Evolutionary conservation across 2,113 vertebrate species (phyloP), one percentile per base, ranked within the genome.

Genomic region (Bucco capensis): DNA sequence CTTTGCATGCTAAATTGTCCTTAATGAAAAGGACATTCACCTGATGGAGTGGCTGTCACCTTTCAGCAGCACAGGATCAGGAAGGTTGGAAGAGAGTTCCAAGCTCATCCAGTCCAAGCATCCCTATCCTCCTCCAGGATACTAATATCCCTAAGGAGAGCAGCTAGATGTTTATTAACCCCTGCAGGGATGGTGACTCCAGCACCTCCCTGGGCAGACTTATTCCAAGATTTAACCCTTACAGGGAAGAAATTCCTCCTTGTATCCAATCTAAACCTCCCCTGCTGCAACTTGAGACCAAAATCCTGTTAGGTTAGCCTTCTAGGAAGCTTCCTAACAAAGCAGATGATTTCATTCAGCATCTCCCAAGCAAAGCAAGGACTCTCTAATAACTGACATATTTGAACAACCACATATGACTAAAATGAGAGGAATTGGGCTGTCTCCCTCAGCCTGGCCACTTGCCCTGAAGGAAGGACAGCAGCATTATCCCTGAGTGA

Each of bases 371-470:
- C 23, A 87, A 94, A 90, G 30, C 42, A 51, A n/a, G n/a, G n/a
- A 78, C 33, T 86, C 35, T 88, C 74, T 74, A 88, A 72, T 86
- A 90, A 65, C 49, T 65, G 66, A 46, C 62, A 84, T 64, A 75
- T 77, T 88, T 81, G 56, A 57, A 19, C 69, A 64, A 81, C 83
- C 62, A 84, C 50, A 79, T 61, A 86, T 86, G 84, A 90, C 77
- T 93, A 93, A 94, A 92, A 92, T 79, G 78, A 88, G 61, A 82
- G 73, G 89, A 91, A 96, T 79, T 56, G 38, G 78, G 78, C 66
- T 2, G 42, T 87, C 95, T 89, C 93, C 78, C 81, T 81, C 54
- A 69, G 46, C 42, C 81, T 94, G 77, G 93, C 90, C 86, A 89
- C 24, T 10, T 83, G 86, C 93, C 90, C 86, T 54, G 49, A 90